Evolutionary conservation across 1,140 invertebrate species (phyloP), one percentile per base, ranked within the genome.

Genomic region (Hylaeus anthracinus): DNA sequence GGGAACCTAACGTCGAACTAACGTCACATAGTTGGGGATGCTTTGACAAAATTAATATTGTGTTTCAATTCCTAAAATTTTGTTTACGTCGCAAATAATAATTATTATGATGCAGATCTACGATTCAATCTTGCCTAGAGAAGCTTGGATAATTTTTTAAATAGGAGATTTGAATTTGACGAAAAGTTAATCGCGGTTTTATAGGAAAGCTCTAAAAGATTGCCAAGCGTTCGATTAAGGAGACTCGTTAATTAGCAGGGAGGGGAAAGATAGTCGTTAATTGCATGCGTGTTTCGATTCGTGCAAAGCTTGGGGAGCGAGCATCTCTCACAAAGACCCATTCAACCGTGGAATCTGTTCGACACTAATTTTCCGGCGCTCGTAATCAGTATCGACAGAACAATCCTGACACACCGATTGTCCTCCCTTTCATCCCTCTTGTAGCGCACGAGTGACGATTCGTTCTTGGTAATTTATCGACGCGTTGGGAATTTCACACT

Each of bases 311-410:
- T 39, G 37, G 0, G 10, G 15, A n/a, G 5, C 4, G 6, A n/a
- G 53, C 12, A 26, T 5, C 15, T 51, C 9, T 10, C 72, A 74
- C 60, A 74, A 64, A 66, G 51, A 26, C 48, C 14, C n/a, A 15
- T 72, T 63, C 75, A 51, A 78, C 48, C 5, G 39, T 55, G 75
- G 48, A 78, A 78, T 78, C 67, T 41, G 66, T 37, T 53, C 76
- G 45, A 53, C 58, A 63, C 12, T 72, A 71, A 78, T 78, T 78
- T 78, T 78, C 76, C 67, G 58, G 58, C 15, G 0, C 39, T 5
- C 12, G 63, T 58, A 60, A 76, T 64, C 51, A 45, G 74, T 69
- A 76, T 76, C 37, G 75, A 43, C n/a, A 10, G 55, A 61, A 61
- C 75, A 77, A 61, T 71, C 58, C n/a, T 55, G 60, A 53, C 71